Percentiles rank a stretch among this genome's conserved stretches.
These are phyloP conservation scores for Pelobates cultripes DNA, from an alignment of 2,797 vertebrate species.

Conservation along the genomic window DNA sequence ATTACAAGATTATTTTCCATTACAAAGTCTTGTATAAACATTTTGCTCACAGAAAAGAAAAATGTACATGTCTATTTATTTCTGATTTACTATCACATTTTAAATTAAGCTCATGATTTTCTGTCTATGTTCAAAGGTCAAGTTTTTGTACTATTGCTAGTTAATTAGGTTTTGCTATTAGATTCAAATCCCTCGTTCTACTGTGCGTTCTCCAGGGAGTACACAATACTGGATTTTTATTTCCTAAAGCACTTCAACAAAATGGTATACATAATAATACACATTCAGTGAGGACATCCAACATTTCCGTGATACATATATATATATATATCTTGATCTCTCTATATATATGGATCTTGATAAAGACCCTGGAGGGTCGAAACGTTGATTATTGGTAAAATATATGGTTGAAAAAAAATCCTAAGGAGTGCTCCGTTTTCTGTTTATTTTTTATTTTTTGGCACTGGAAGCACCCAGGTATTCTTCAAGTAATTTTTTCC, in stretches of 20 bases:
- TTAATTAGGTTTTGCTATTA: conserved; percentile 47
- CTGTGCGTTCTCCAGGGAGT: conserved; percentile 24
- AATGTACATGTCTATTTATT: conserved; percentile 26
- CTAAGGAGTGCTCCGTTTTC: no score
- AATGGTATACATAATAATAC: conserved; percentile 21
- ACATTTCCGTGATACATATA: background rate
- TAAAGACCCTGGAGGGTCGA: no score
- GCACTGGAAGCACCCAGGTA: no score
- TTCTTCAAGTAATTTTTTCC: no score
- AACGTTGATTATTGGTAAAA: no score
- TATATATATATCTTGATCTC: no score
- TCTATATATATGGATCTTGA: no score
- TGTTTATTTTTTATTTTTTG: no score
- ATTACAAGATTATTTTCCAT: no score
- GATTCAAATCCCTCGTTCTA: conserved; percentile 25
- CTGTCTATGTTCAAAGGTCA: conserved; percentile 35
- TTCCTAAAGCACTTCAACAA: conserved; percentile 29
- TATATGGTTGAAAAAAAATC: no score
- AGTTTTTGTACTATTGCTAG: conserved; percentile 19
- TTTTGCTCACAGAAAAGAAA: conserved; percentile 29
- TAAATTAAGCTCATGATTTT: conserved; percentile 36
- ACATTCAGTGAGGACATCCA: background rate
- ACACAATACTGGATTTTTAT: conserved; percentile 41
- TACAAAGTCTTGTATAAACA: conserved; percentile 5
- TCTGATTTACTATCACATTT: background rate